Evolutionary conservation across 2,113 vertebrate species (phyloP).

Genomic region (Amphiprion ocellaris): DNA sequence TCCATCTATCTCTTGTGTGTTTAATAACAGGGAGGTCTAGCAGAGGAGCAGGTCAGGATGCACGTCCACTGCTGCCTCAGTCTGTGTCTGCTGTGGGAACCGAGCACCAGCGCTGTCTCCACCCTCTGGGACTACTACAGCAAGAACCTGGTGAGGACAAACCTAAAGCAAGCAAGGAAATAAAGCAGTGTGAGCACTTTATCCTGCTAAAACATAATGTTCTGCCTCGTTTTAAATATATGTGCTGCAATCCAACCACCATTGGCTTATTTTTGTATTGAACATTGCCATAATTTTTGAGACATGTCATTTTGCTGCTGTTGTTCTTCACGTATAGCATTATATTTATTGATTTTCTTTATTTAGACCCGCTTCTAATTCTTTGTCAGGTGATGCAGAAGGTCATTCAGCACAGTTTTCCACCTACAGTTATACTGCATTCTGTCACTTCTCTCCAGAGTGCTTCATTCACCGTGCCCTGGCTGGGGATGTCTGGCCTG

Average conservation of each 20-base stretch:
- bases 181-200: background rate
- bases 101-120: constrained; percentile 87
- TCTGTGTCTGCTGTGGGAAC: constrained; percentile 90
- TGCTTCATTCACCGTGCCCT: constrained; percentile 90
- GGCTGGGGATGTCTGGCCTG: constrained; percentile 92
- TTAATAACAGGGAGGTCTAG: constrained; percentile 65
- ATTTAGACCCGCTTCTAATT: too few relatives aligned
- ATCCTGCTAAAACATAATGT: too few relatives aligned
- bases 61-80: constrained; percentile 94
- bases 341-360: too few relatives aligned
- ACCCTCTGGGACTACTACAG: constrained; percentile 95
- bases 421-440: background rate
- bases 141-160: constrained; percentile 91
- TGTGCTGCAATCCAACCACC: too few relatives aligned
- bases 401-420: too few relatives aligned
- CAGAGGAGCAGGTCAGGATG: constrained; percentile 94
- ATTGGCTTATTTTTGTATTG: too few relatives aligned
- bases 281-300: too few relatives aligned
- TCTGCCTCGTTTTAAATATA: too few relatives aligned
- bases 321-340: too few relatives aligned
- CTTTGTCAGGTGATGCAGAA: too few relatives aligned
- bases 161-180: background rate
- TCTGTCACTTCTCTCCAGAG: constrained; percentile 83
- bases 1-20: background rate
- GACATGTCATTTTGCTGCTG: too few relatives aligned